phyloP scores from a whole-genome alignment of 2,797 vertebrate genomes.

The Cirrhinus mrigala region DNA sequence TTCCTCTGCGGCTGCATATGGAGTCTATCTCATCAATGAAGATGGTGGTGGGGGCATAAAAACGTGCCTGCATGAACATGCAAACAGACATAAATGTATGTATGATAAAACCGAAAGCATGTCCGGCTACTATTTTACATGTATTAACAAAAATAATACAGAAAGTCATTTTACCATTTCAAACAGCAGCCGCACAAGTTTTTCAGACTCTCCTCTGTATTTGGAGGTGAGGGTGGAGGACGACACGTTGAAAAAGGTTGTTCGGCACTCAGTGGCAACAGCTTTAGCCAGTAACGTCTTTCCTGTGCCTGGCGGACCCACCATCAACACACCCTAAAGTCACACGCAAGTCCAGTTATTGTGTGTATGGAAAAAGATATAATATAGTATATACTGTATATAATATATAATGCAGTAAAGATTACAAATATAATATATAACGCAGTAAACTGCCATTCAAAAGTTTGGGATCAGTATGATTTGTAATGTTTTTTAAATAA shows the following conservation, averaged over 20 bases:
- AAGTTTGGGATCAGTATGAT: no score
- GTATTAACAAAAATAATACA: background rate
- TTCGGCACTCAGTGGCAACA: constrained; percentile 97
- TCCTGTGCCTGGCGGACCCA: constrained; percentile 96
- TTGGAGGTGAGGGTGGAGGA: constrained; percentile 98
- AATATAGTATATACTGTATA: background rate
- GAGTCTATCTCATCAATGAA: constrained; percentile 99
- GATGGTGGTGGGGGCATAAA: constrained; percentile 97
- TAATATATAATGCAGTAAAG: background rate
- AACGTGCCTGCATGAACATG: constrained; percentile 84
- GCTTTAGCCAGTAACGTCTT: constrained; percentile 98
- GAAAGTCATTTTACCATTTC: constrained; percentile 88
- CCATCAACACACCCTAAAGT: constrained; percentile 93
- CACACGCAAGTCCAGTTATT: background rate
- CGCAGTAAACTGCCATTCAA: background rate
- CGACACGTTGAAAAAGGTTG: constrained; percentile 98
- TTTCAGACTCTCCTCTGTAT: constrained; percentile 98
- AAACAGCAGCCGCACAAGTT: constrained; percentile 95
- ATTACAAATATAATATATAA: background rate
- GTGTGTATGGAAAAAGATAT: background rate
- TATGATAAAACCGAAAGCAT: constrained; percentile 4
- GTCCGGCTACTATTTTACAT: background rate
- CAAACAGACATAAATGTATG: background rate
- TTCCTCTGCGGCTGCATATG: constrained; percentile 96
- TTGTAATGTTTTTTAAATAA: no score